Conservation (phyloP, 2,888 invertebrate genomes). For the Pandemis cinnamomeana region DNA sequence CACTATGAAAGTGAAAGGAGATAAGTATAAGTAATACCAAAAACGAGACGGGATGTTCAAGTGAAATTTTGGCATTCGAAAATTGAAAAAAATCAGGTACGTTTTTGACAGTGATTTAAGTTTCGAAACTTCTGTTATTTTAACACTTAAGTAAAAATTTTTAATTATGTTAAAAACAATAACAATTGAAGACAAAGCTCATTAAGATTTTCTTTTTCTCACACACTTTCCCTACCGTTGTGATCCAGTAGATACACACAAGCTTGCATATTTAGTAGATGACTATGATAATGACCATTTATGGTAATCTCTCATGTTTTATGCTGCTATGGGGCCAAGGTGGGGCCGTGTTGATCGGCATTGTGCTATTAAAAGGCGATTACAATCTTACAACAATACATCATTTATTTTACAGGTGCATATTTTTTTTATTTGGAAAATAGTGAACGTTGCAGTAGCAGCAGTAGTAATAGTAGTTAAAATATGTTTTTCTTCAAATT, state of each 20-base stretch:
- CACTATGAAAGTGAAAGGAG: conserved; percentile 31
- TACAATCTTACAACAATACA: background rate
- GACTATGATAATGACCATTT: conserved; percentile 31
- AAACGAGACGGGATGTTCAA: conserved; percentile 19
- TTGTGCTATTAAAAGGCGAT: conserved; percentile 20
- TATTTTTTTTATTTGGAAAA: background rate
- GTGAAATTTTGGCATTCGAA: conserved; percentile 23
- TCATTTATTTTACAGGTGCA: background rate
- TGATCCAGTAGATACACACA: conserved; percentile 14
- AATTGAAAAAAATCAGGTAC: conserved; percentile 27
- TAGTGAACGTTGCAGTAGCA: too few relatives aligned
- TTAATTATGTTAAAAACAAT: conserved; percentile 26
- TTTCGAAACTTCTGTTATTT: conserved; percentile 29
- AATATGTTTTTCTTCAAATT: conserved; percentile 32
- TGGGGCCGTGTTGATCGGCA: conserved; percentile 19
- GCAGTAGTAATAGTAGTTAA: too few relatives aligned
- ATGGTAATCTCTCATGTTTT: conserved; percentile 38
- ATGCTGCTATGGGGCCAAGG: conserved; percentile 30
- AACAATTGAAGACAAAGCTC: conserved; percentile 3
- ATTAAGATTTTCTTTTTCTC: conserved; percentile 36
- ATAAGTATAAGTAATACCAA: background rate
- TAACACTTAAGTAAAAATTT: conserved; percentile 6
- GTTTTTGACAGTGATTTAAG: conserved; percentile 34
- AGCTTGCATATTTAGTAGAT: conserved; percentile 37
- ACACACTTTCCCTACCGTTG: conserved; percentile 36